Evolutionary conservation across 2,113 vertebrate genomes (phyloP).

Genomic region (Tychaedon coryphoeus): DNA sequence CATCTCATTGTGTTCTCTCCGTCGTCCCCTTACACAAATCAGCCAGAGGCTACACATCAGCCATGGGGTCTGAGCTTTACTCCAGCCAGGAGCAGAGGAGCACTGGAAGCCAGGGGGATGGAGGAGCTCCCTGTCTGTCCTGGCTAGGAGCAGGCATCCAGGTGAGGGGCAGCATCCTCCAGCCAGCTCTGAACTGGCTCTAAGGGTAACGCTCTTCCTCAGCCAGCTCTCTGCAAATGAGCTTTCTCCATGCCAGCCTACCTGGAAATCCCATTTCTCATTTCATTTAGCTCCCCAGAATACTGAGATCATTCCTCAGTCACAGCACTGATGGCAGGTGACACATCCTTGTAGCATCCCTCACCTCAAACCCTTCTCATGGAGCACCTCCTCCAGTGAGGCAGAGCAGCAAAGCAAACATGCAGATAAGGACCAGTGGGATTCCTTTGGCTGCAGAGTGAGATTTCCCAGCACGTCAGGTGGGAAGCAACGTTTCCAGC

Average conservation of each 20-base stretch:
- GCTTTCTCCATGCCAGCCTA: neutral
- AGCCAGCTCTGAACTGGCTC: neutral
- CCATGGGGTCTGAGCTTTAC: neutral
- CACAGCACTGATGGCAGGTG: neutral
- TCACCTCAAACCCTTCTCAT: neutral
- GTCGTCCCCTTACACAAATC: slow-evolving; percentile 9
- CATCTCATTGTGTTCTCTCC: slow-evolving; percentile 51
- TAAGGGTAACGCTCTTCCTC: neutral
- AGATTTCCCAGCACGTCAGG: neutral
- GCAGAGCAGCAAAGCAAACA: fast-evolving
- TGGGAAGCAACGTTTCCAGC: neutral
- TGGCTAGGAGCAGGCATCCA: neutral
- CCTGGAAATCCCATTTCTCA: neutral
- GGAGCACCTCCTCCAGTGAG: neutral
- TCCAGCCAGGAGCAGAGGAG: neutral
- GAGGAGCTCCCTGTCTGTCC: neutral
- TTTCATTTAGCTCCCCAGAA: neutral
- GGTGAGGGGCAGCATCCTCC: neutral
- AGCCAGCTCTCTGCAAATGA: neutral
- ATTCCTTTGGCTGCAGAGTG: neutral
- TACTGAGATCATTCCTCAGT: neutral
- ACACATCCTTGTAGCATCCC: neutral
- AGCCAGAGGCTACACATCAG: neutral
- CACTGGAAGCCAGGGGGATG: neutral
- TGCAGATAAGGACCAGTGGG: neutral